Conservation (phyloP, 2,797 vertebrate genomes). For the Psittacula derbiana region DNA sequence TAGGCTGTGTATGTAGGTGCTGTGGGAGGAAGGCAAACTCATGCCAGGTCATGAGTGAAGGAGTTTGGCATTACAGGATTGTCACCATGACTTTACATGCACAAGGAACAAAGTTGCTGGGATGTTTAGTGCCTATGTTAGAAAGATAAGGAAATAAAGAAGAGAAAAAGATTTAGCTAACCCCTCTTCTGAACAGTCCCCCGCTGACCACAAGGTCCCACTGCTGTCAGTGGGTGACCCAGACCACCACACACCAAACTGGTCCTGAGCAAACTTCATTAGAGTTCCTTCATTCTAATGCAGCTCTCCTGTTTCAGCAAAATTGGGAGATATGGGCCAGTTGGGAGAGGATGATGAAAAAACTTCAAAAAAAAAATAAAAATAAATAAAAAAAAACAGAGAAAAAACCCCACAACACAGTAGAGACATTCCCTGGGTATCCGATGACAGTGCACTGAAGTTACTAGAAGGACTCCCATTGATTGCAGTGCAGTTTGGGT, state of each 20-base stretch:
- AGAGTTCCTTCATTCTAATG: not conserved
- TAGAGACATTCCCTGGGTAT: not conserved
- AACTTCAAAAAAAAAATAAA: rapidly evolving
- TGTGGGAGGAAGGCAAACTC: not conserved
- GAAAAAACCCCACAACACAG: not conserved
- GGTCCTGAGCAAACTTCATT: not conserved
- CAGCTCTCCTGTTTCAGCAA: not conserved
- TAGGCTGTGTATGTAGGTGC: not conserved
- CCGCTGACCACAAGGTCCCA: rapidly evolving
- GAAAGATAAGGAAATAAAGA: not conserved
- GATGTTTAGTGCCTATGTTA: not conserved
- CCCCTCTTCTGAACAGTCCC: not conserved
- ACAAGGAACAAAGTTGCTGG: not conserved
- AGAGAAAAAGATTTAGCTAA: not conserved
- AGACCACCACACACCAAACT: not conserved
- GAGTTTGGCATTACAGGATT: rapidly evolving
- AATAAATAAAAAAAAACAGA: rapidly evolving
- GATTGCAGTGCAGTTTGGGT: not conserved
- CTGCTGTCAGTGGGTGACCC: not conserved
- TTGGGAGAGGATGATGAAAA: not conserved
- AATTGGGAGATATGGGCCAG: not conserved
- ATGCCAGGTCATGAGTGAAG: rapidly evolving
- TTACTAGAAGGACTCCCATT: not conserved
- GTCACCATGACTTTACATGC: rapidly evolving
- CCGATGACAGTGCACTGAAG: rapidly evolving